These are phyloP conservation scores for Brachyptera putata DNA, from an alignment of 2,888 invertebrate species.

Conservation along the genomic window DNA sequence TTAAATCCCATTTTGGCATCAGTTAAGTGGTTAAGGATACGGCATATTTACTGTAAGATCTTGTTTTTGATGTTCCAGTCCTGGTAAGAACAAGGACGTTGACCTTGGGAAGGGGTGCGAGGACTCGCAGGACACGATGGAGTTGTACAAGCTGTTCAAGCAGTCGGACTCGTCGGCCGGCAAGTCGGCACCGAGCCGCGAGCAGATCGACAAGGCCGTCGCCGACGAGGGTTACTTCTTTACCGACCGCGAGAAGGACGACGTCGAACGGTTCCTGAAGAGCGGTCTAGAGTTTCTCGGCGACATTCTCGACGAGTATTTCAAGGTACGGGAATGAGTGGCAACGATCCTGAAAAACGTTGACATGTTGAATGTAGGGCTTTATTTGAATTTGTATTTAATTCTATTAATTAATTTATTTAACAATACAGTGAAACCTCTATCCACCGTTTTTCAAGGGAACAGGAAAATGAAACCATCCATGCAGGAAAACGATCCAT, in stretches of 20 bases:
- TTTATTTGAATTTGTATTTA: too few species aligned
- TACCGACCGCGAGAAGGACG: slow-evolving; percentile 57
- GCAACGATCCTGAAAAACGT: too few species aligned
- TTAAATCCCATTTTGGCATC: too few species aligned
- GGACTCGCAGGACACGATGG: slow-evolving; percentile 59
- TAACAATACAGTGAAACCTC: too few species aligned
- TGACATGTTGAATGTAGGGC: neutral
- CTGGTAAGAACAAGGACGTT: slow-evolving; percentile 32
- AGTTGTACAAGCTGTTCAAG: slow-evolving; percentile 58
- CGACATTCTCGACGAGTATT: neutral
- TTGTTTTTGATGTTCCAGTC: neutral
- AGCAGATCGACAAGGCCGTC: slow-evolving; percentile 39
- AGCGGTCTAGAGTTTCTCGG: slow-evolving; percentile 37
- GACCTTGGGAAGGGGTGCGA: slow-evolving; percentile 47
- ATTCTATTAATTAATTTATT: too few species aligned
- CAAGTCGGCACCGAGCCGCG: neutral
- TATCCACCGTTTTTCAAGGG: too few species aligned
- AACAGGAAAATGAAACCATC: too few species aligned
- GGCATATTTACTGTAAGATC: too few species aligned
- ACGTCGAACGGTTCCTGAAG: slow-evolving; percentile 60
- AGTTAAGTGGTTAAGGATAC: too few species aligned
- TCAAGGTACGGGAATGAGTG: too few species aligned
- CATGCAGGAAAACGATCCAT: too few species aligned
- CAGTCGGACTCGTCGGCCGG: slow-evolving; percentile 41
- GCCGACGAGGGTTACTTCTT: slow-evolving; percentile 57